phyloP scores from a whole-genome alignment of 2,888 invertebrate genomes.

The Spilarctia lutea region DNA sequence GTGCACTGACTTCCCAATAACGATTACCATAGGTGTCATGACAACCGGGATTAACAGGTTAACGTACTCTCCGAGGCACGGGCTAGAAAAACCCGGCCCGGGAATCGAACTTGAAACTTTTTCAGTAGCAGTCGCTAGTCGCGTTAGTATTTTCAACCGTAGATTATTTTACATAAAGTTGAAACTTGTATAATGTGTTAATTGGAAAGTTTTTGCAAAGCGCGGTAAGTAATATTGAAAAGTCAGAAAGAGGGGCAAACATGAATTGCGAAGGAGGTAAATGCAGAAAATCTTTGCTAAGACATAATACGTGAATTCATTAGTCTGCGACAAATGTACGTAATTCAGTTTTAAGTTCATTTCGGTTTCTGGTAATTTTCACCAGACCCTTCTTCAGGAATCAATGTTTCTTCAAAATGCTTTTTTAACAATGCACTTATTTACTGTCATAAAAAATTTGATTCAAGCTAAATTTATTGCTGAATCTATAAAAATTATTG shows the following conservation, averaged over 20 bases:
- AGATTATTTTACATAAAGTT: slow-evolving; percentile 23
- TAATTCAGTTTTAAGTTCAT: neutral
- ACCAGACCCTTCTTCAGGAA: neutral
- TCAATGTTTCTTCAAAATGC: neutral
- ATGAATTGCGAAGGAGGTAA: slow-evolving; percentile 36
- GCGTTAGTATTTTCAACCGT: neutral
- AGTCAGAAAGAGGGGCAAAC: slow-evolving; percentile 43
- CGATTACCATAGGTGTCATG: no score
- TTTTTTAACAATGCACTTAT: neutral
- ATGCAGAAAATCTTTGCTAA: slow-evolving; percentile 20
- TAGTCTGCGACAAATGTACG: neutral
- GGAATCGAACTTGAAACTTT: no score
- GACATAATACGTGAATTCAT: neutral
- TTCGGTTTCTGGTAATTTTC: no score
- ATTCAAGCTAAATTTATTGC: neutral
- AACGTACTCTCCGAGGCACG: no score
- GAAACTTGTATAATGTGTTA: slow-evolving; percentile 29
- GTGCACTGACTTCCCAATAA: no score
- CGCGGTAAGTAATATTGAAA: slow-evolving; percentile 43
- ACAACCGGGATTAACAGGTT: no score
- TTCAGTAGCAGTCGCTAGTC: no score
- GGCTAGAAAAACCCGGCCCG: no score
- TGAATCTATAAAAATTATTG: neutral
- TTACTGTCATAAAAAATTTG: neutral
- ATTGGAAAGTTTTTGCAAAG: slow-evolving; percentile 40